Base-by-base conservation (phyloP, 2,797 vertebrate genomes). In the Pteronotus mesoamericanus region DNA sequence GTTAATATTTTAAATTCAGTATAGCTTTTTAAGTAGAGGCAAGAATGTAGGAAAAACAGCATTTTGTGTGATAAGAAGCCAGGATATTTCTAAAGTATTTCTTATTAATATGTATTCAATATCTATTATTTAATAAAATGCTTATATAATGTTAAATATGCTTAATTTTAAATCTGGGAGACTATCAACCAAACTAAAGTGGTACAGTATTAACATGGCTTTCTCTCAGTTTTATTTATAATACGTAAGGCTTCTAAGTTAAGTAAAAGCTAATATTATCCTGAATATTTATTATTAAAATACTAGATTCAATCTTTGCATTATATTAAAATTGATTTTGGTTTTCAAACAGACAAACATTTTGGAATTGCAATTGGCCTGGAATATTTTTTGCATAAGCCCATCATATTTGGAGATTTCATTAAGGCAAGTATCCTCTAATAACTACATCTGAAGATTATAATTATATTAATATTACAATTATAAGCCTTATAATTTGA, bases 331-430 rank as follows among this genome's bases (percentile, higher is more conserved):
- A 61, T 34, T 92, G 14, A 53, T 55, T 93, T 94, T 96, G 14
- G 69, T 69, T 98, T 87, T 98, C 97, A 69, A 96, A n/a, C 95
- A 99, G 99, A 98, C 57, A 99, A 98, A 98, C 98, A 99, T 98
- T 99, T 99, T 98, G 98, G 97, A 96, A 98, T 99, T 59, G 96
- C 94, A 66, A 96, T 99, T 97, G 98, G 98, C 46, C 98, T 98
- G 32, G 98, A 98, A 32, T 99, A 98, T 96, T 99, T 99, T 98
- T 96, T 98, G 37, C 98, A 75, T 19, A 98, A 98, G 46, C 99
- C 99, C 64, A 99, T 99, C 91, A 99, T 99, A 97, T 99, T 99
- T 98, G 99, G 99, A 72, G 99, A 99, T 97, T 99, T 99, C 96
- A 98, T 99, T 92, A 99, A 99, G 98, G 99, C 98, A 95, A 98